Evolutionary conservation across 2,888 invertebrate species (phyloP).

Genomic region (Callinectes sapidus): DNA sequence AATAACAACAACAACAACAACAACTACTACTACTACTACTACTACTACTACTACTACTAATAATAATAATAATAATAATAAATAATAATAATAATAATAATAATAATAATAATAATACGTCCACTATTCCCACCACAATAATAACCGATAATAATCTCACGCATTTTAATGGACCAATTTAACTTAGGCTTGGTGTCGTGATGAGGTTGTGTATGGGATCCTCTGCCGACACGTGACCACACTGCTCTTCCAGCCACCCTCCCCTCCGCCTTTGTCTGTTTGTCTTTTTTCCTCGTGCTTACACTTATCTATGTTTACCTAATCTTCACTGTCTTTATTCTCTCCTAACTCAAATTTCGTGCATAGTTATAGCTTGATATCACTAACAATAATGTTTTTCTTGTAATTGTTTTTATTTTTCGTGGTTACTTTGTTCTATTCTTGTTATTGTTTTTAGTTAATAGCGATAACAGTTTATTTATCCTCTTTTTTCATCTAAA

Average conservation of each 20-base stretch:
- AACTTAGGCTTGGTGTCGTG: not conserved
- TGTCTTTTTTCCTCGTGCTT: not conserved
- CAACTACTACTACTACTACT: not conserved
- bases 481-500: too few relatives aligned
- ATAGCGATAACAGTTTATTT: too few relatives aligned
- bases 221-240: not conserved
- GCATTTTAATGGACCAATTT: not conserved
- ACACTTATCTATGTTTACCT: not conserved
- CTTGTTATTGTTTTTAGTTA: not conserved
- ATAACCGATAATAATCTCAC: not conserved
- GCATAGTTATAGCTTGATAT: too few relatives aligned
- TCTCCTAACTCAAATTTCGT: not conserved
- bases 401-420: not conserved
- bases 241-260: not conserved
- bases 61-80: slow-evolving; percentile 3
- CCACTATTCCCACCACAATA: not conserved
- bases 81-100: not conserved
- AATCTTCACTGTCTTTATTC: not conserved
- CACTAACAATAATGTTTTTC: not conserved
- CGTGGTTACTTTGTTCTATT: not conserved
- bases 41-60: not conserved
- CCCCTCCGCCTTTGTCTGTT: not conserved
- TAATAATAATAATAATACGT: not conserved
- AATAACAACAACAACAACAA: too few relatives aligned
- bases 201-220: not conserved